These are phyloP conservation scores for Myiothlypis coronata DNA, from an alignment of 2,797 vertebrate species.

Conservation along the genomic window DNA sequence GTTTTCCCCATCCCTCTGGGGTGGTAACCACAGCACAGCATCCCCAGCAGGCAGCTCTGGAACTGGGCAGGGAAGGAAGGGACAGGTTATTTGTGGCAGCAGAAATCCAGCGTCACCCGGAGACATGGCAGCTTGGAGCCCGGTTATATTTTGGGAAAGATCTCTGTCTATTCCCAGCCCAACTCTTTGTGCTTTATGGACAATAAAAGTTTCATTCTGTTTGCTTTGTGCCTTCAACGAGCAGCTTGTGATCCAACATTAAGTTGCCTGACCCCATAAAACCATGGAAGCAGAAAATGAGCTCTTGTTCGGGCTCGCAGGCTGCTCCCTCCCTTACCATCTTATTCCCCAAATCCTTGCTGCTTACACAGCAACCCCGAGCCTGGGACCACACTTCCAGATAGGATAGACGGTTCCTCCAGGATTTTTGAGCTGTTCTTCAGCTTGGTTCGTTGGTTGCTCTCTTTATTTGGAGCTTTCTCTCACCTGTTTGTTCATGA, in stretches of 20 bases:
- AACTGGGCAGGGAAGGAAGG: background rate
- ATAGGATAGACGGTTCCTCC: rapidly evolving
- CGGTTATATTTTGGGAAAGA: background rate
- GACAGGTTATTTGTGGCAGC: background rate
- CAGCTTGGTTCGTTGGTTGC: background rate
- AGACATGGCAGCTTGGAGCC: rapidly evolving
- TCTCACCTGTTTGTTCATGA: conserved; percentile 73
- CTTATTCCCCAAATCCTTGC: background rate
- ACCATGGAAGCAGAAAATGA: background rate
- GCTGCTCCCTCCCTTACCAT: background rate
- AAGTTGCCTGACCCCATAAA: conserved; percentile 13
- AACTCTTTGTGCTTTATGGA: background rate
- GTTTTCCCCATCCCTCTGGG: background rate
- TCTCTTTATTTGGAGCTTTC: background rate
- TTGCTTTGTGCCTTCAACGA: background rate
- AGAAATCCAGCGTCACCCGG: rapidly evolving
- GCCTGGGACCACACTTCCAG: background rate
- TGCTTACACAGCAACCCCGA: background rate
- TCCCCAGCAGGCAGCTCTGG: conserved; percentile 49
- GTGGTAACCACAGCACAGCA: background rate
- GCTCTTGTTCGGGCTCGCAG: rapidly evolving
- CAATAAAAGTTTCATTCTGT: background rate
- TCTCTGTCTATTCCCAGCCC: background rate
- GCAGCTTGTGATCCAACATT: background rate
- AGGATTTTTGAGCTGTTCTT: background rate